Evolutionary conservation across 2,888 invertebrate species (phyloP), one percentile per base, ranked within the genome.

Genomic region (Andrena bicolor): DNA sequence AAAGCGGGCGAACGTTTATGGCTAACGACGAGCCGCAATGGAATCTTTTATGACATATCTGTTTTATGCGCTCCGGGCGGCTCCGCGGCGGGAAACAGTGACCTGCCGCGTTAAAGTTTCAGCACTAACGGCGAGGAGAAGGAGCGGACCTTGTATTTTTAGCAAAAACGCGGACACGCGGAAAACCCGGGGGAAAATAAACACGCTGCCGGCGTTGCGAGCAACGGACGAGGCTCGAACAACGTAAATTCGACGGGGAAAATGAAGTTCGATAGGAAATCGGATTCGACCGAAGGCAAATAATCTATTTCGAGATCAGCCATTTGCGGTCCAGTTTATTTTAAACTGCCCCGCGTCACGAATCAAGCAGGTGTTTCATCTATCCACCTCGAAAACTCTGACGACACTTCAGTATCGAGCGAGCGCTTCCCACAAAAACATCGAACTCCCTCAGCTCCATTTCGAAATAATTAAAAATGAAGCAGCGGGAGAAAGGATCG

Each of bases 41-140:
- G 66, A 74, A 74, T 70, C 58, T 48, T 48, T 70, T 28, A 58
- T 51, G 68, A 26, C 28, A 23, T 60, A 60, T 70, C 58, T 41
- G 60, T 28, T 60, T 70, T 48, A 60, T 30, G 58, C n/a, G 41
- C 41, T 13, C 41, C 28, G 20, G 23, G 16, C 32, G 56, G 16
- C 5, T 23, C 16, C 23, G 68, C 26, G 13, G 32, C 8, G 30
- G 35, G 51, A 53, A 58, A 26, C 60, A 41, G 16, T 7, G 23
- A 8, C 2, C 16, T 26, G 41, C 35, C 30, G 41, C 26, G 56
- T 65, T 16, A 48, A 65, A 74, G 41, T 48, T 65, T 48, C 5
- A 30, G 48, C 32, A 56, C 56, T 74, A 65, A 49, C 53, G 35
- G 30, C 10, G 35, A 4, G 49, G 23, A 30, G 32, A 35, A 32